Base-by-base conservation (phyloP, 1,140 invertebrate species). In the Drosophila carrolli region DNA sequence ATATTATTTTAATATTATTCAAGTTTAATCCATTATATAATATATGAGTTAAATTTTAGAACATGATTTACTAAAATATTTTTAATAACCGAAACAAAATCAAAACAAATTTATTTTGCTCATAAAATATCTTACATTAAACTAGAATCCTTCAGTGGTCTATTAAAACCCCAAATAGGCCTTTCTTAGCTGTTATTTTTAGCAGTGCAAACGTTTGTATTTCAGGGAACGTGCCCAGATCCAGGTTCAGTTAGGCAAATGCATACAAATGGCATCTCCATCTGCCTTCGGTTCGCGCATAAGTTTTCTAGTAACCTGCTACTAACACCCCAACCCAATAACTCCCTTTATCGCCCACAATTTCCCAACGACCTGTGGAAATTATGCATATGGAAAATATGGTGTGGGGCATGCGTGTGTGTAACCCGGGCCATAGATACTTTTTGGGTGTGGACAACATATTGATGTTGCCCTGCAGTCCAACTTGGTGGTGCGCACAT, bases 361-460 rank as follows among this genome's bases (percentile, higher is more conserved):
- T 37, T 41, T 46, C 29, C 46, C 62, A 37, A 59, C 32, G 55
- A 67, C 43, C 38, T 40, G 81, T 57, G 65, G 79, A 88, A 88
- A 89, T 89, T 88, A 89, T 88, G 83, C 84, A 89, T 57, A 71
- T 56, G 77, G 50, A 88, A 66, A 65, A 76, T 77, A 77, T 68
- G 75, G 50, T 63, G 14, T 40, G 50, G 29, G 65, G n/a, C n/a
- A 29, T 37, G 44, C 23, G 23, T 38, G 16, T 35, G 35, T 66
- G 59, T 75, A 75, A 48, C 32, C 70, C 48, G n/a, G 61, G 75
- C 62, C 54, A 88, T 79, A 78, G 79, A 79, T 88, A 82, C 70
- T 71, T 68, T 78, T 62, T 66, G 72, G 70, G 55, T 72, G 54
- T 60, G 55, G 72, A 72, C 73, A 82, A 78, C 79, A 79, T 76